phyloP scores from a whole-genome alignment of 23 tunicate species.

The Trididemnum miniatum region DNA sequence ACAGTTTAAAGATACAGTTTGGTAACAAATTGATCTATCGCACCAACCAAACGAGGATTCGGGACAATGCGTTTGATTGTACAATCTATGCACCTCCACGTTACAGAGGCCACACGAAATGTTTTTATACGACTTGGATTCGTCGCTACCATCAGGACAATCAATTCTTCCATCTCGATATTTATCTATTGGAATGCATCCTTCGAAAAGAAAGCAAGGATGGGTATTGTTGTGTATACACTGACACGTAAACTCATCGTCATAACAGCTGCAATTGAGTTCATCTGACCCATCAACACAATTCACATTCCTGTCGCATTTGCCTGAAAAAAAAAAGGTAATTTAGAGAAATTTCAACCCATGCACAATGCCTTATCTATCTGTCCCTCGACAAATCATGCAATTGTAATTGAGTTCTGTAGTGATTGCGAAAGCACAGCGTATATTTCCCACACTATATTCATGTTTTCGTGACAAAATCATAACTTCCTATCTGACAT shows the following conservation, averaged over 20 bases:
- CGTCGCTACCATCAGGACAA: slow-evolving; percentile 14
- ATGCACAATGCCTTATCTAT: no score
- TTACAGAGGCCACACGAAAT: neutral
- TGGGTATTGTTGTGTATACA: neutral
- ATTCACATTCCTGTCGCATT: neutral
- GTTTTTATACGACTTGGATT: neutral
- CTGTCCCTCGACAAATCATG: no score
- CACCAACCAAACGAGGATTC: neutral
- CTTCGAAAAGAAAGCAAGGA: neutral
- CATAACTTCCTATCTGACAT: no score
- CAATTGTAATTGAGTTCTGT: no score
- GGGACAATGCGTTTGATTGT: neutral
- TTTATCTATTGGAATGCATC: neutral
- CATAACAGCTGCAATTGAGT: neutral
- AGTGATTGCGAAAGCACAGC: no score
- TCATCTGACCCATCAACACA: slow-evolving; percentile 4
- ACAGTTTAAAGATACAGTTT: neutral
- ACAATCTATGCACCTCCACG: neutral
- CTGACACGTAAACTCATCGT: neutral
- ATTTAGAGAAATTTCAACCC: no score
- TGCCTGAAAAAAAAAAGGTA: neutral
- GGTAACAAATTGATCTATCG: neutral
- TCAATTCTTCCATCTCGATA: neutral
- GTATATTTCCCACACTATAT: no score
- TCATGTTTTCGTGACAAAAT: no score